Evolutionary conservation across 2,888 invertebrate species (phyloP).

Genomic region (Brachycybe producta): DNA sequence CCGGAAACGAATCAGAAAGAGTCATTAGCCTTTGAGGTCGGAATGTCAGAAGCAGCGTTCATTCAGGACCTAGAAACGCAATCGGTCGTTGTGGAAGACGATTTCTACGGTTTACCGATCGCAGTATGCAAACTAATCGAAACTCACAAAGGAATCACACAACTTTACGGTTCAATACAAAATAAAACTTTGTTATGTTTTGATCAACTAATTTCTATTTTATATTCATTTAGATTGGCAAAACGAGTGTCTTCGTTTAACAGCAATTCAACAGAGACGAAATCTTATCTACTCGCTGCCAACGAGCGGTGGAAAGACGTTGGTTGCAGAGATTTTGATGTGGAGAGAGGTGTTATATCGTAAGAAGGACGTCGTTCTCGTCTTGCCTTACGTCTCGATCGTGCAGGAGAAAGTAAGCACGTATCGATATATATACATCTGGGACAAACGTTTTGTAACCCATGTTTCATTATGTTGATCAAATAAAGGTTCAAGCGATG

Average conservation of each 20-base stretch:
- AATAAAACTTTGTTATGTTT: neutral
- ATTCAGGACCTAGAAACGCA: constrained; percentile 10
- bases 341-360: constrained; percentile 66
- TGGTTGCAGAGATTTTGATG: constrained; percentile 92
- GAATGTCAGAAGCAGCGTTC: neutral
- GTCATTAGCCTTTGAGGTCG: too few relatives aligned
- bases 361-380: constrained; percentile 69
- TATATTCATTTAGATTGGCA: constrained; percentile 66
- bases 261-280: constrained; percentile 52
- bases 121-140: constrained; percentile 56
- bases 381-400: constrained; percentile 88
- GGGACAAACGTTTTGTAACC: neutral
- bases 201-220: neutral
- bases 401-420: constrained; percentile 83
- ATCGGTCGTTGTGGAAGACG: constrained; percentile 5
- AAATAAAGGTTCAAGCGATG: constrained; percentile 57
- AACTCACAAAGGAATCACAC: constrained; percentile 59
- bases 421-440: neutral
- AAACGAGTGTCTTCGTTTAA: constrained; percentile 68
- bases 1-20: too few relatives aligned
- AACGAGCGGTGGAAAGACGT: constrained; percentile 93
- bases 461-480: neutral
- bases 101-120: constrained; percentile 66
- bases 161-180: constrained; percentile 56
- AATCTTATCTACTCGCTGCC: constrained; percentile 89